Evolutionary conservation across 2,797 vertebrate genomes (phyloP).

Genomic region (Melanogrammus aeglefinus): DNA sequence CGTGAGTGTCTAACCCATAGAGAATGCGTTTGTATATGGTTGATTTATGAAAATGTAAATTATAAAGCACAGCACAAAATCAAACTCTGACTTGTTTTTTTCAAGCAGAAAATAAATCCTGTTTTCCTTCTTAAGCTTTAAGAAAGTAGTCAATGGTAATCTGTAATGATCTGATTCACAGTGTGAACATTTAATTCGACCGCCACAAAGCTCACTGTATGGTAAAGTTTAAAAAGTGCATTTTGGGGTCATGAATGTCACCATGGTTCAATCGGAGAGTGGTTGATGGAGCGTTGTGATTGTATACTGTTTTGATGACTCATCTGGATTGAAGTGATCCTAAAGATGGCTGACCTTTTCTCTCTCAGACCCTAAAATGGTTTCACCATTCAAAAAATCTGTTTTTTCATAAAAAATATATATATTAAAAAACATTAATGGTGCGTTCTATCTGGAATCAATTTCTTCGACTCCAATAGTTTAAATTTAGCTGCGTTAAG

Average conservation of each 20-base stretch:
- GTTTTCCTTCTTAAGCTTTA: slow-evolving; percentile 6
- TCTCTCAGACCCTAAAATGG: slow-evolving; percentile 43
- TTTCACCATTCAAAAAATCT: slow-evolving; percentile 61
- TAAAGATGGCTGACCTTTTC: slow-evolving; percentile 39
- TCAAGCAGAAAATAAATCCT: slow-evolving; percentile 8
- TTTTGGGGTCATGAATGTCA: slow-evolving; percentile 42
- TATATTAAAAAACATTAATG: slow-evolving; percentile 65
- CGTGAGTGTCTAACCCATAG: slow-evolving; percentile 42
- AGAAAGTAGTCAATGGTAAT: slow-evolving; percentile 16
- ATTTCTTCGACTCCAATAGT: slow-evolving; percentile 56
- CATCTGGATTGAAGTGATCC: slow-evolving; percentile 29
- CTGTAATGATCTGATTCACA: slow-evolving; percentile 1
- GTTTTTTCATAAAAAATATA: slow-evolving; percentile 60
- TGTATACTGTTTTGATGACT: slow-evolving; percentile 14
- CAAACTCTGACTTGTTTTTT: not conserved
- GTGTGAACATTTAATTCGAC: slow-evolving; percentile 27
- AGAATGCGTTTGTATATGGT: not conserved
- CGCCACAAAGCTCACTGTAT: slow-evolving; percentile 9
- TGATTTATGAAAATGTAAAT: not conserved
- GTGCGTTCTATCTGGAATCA: slow-evolving; percentile 53
- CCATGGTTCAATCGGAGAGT: slow-evolving; percentile 20
- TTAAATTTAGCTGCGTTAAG: slow-evolving; percentile 71
- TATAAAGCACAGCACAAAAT: not conserved
- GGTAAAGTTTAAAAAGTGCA: slow-evolving; percentile 53
- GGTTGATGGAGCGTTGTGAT: slow-evolving; percentile 10